Evolutionary conservation across 1,140 invertebrate genomes (phyloP).

Genomic region (Dolichoris vasculosae): DNA sequence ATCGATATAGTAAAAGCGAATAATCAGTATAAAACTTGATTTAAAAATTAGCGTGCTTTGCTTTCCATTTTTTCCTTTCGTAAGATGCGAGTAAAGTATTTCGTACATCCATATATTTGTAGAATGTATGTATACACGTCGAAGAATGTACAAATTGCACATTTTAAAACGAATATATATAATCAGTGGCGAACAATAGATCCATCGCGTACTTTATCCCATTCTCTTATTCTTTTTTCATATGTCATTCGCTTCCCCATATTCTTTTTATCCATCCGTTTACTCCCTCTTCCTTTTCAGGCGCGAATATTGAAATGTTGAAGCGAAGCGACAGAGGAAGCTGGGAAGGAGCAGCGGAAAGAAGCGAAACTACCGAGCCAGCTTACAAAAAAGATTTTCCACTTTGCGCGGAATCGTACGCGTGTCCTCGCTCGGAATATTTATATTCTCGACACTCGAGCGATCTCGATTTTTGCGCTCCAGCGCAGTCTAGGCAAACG

Average conservation of each 20-base stretch:
- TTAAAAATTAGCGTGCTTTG: too few species aligned
- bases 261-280: background rate
- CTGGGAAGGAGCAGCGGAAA: slow-evolving; percentile 28
- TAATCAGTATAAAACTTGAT: background rate
- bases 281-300: background rate
- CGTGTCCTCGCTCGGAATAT: slow-evolving; percentile 29
- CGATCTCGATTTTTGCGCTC: slow-evolving; percentile 48
- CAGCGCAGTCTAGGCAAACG: background rate
- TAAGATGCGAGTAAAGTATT: background rate
- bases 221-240: background rate
- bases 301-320: slow-evolving; percentile 67
- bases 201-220: background rate
- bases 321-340: slow-evolving; percentile 53
- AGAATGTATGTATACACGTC: too few species aligned
- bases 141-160: background rate
- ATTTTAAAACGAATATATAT: background rate
- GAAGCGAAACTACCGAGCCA: slow-evolving; percentile 62
- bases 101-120: background rate
- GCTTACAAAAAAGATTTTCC: slow-evolving; percentile 70
- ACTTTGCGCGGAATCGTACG: slow-evolving; percentile 55
- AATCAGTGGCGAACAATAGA: slow-evolving; percentile 12
- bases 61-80: too few species aligned
- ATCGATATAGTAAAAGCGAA: background rate
- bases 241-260: background rate
- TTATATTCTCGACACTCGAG: slow-evolving; percentile 50